Percentiles rank a stretch among this genome's conserved stretches.
phyloP scores from a whole-genome alignment of 2,113 vertebrate species.

The Callocephalon fimbriatum region DNA sequence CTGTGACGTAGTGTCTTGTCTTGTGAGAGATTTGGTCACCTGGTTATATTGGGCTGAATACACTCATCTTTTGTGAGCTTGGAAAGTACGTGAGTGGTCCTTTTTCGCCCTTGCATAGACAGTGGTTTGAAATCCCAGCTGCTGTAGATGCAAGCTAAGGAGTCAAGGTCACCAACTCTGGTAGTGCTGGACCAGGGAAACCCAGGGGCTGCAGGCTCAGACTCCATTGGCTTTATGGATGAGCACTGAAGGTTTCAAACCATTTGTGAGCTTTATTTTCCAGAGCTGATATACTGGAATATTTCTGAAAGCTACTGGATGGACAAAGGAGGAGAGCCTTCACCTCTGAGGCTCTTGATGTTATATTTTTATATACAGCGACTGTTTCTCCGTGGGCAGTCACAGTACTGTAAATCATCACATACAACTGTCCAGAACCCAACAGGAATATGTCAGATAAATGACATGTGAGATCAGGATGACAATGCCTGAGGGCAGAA shows the following conservation, averaged over 20 bases:
- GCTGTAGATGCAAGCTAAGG: not conserved
- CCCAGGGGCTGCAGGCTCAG: not conserved
- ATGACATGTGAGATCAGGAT: not conserved
- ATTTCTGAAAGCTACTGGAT: not conserved
- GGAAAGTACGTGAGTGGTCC: not conserved
- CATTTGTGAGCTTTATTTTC: not conserved
- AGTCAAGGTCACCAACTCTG: not conserved
- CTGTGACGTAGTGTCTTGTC: not conserved
- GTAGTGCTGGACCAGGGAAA: not conserved
- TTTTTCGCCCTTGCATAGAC: not conserved
- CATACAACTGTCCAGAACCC: not conserved
- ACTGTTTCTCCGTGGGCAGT: not conserved
- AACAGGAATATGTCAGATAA: not conserved
- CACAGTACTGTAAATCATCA: not conserved
- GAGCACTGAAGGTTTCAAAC: not conserved
- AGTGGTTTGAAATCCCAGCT: not conserved
- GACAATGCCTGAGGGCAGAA: not conserved
- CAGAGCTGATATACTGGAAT: not conserved
- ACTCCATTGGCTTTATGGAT: rapidly evolving
- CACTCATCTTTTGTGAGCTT: not conserved
- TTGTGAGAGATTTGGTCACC: not conserved
- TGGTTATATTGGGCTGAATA: not conserved
- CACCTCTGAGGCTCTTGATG: not conserved
- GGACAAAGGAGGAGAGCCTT: not conserved
- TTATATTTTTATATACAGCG: not conserved